Percentiles rank a stretch among this genome's conserved stretches.
phyloP scores from a whole-genome alignment of 2,888 invertebrate genomes.

The Alentia gelatinosa region DNA sequence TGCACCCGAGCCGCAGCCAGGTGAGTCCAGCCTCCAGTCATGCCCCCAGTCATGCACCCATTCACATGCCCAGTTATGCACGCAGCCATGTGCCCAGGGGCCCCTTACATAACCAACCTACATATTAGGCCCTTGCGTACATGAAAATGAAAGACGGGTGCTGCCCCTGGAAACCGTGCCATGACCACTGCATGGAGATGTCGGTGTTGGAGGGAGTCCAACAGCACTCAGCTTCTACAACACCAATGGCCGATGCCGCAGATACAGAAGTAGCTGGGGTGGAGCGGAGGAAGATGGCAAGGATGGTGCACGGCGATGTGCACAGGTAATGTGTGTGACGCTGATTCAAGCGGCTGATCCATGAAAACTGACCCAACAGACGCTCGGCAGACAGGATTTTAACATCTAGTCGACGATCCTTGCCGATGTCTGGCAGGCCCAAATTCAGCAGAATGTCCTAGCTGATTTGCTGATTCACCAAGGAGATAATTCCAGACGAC shows the following conservation, averaged over 20 bases:
- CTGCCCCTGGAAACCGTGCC: slow-evolving; percentile 66
- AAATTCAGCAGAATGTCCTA: too few relatives aligned
- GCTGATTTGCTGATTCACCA: too few relatives aligned
- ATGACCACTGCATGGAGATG: background rate
- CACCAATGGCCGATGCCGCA: background rate
- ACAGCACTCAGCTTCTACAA: background rate
- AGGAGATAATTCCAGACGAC: too few relatives aligned
- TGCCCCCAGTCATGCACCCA: background rate
- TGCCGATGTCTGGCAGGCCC: too few relatives aligned
- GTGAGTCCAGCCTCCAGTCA: slow-evolving; percentile 20
- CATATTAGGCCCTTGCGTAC: too few relatives aligned
- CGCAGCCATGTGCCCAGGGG: too few relatives aligned
- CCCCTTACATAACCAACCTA: too few relatives aligned
- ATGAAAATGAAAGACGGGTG: slow-evolving; percentile 69
- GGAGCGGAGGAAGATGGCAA: background rate
- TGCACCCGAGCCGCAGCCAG: slow-evolving; percentile 41
- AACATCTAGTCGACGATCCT: too few relatives aligned
- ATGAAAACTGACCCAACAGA: too few relatives aligned
- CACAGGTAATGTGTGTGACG: slow-evolving; percentile 67
- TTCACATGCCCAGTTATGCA: background rate
- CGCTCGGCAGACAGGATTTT: too few relatives aligned
- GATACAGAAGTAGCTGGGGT: background rate
- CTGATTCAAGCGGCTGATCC: slow-evolving; percentile 73
- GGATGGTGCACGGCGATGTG: slow-evolving; percentile 56
- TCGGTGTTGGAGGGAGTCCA: background rate